These are phyloP conservation scores for Eidolon helvum DNA, from an alignment of 2,113 vertebrate genomes.

Conservation along the genomic window DNA sequence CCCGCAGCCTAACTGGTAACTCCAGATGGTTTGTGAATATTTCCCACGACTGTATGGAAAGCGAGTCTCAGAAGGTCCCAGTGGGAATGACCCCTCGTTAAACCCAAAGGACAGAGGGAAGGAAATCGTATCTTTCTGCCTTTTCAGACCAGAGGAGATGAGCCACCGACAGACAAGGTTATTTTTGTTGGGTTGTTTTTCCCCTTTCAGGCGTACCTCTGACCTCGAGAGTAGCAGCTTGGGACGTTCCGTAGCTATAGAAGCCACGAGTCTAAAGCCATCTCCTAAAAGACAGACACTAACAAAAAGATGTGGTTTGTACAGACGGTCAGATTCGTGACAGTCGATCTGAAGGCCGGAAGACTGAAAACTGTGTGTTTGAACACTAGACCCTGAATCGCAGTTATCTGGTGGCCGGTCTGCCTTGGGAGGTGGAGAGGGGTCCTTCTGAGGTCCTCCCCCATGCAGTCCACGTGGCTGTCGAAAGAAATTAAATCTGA, in stretches of 20 bases:
- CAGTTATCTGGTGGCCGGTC: accelerated
- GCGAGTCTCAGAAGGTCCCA: not conserved
- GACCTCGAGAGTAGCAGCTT: not conserved
- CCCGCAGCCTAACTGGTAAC: too few species aligned
- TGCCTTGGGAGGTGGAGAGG: accelerated
- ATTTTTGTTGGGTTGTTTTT: not conserved
- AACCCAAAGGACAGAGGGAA: not conserved
- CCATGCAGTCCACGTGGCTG: accelerated
- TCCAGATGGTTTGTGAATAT: too few species aligned
- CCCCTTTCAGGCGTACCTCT: not conserved
- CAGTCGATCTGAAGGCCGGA: not conserved
- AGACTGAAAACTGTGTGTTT: accelerated
- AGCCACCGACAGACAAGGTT: not conserved
- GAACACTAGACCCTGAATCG: accelerated
- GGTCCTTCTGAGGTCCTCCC: not conserved
- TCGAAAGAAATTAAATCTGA: not conserved
- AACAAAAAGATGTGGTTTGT: not conserved
- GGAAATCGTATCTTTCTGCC: too few species aligned
- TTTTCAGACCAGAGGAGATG: not conserved
- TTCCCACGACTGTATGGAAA: not conserved
- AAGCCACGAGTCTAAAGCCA: accelerated
- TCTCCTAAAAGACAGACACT: not conserved
- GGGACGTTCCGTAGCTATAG: not conserved
- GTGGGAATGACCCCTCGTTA: too few species aligned
- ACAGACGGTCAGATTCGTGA: accelerated